Evolutionary conservation across 1,140 invertebrate genomes (phyloP).

Genomic region (Heliconius congener): DNA sequence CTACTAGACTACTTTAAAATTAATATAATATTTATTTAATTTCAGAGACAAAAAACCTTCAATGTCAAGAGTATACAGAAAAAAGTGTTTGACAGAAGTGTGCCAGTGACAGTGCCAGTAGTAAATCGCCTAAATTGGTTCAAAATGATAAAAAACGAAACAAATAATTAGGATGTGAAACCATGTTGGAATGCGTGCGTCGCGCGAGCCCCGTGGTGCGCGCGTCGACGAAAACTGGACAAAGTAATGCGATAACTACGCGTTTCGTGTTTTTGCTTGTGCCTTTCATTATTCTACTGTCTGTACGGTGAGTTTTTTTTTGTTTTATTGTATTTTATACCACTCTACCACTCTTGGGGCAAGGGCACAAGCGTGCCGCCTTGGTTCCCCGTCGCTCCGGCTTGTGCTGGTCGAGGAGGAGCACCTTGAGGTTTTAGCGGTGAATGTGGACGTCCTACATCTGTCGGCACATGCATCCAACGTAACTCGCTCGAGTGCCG

Average conservation of each 20-base stretch:
- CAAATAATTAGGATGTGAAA: slow-evolving; percentile 67
- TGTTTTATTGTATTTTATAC: not conserved
- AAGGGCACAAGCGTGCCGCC: too few species aligned
- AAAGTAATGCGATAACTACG: slow-evolving; percentile 35
- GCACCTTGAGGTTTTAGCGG: too few species aligned
- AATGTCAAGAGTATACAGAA: slow-evolving; percentile 20
- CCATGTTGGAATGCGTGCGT: slow-evolving; percentile 68
- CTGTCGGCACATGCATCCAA: too few species aligned
- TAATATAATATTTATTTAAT: not conserved
- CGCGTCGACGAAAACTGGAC: slow-evolving; percentile 46
- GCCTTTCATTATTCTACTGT: slow-evolving; percentile 50
- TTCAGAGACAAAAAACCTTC: not conserved
- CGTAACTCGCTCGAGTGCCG: too few species aligned
- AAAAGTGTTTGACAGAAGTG: slow-evolving; percentile 41
- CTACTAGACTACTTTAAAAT: slow-evolving; percentile 3
- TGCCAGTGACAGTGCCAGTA: slow-evolving; percentile 35
- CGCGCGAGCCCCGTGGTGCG: slow-evolving; percentile 52
- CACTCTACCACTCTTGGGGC: too few species aligned
- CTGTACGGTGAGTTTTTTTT: slow-evolving; percentile 54
- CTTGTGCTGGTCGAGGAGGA: too few species aligned
- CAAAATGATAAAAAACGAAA: slow-evolving; percentile 48
- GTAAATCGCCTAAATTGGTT: slow-evolving; percentile 43
- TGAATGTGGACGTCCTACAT: too few species aligned
- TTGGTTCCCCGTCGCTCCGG: too few species aligned
- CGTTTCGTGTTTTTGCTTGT: slow-evolving; percentile 46